Evolutionary conservation across 2,113 vertebrate species (phyloP).

Genomic region (Catharus minimus): DNA sequence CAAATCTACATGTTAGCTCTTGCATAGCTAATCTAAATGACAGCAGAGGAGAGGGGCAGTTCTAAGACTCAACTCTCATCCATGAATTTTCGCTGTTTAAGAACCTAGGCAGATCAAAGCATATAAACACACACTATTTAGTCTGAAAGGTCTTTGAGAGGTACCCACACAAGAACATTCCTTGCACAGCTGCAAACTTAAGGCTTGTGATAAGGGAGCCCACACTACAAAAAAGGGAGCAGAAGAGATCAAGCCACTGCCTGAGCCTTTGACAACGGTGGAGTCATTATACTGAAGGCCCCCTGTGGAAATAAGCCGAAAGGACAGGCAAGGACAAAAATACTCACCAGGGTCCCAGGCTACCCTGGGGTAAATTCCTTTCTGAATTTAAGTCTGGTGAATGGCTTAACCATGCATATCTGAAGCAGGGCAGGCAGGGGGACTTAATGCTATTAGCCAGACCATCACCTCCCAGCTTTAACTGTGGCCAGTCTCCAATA

Average conservation of each 20-base stretch:
- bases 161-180: not conserved
- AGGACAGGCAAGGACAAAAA: not conserved
- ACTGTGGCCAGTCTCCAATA: not conserved
- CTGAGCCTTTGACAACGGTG: not conserved
- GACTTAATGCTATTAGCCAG: slow-evolving; percentile 2
- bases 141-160: not conserved
- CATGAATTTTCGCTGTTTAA: not conserved
- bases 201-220: not conserved
- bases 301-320: not conserved
- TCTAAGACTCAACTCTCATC: not conserved
- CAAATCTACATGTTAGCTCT: not conserved
- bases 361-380: not conserved
- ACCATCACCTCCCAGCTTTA: not conserved
- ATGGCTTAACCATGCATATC: not conserved
- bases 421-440: not conserved
- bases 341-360: not conserved
- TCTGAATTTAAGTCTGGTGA: not conserved
- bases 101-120: not conserved
- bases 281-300: not conserved
- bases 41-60: not conserved
- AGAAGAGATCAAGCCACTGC: not conserved
- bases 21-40: not conserved
- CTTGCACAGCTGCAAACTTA: not conserved
- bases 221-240: not conserved
- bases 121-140: not conserved